Conservation (phyloP, 2,888 invertebrate species). For the Tenthredo livida region DNA sequence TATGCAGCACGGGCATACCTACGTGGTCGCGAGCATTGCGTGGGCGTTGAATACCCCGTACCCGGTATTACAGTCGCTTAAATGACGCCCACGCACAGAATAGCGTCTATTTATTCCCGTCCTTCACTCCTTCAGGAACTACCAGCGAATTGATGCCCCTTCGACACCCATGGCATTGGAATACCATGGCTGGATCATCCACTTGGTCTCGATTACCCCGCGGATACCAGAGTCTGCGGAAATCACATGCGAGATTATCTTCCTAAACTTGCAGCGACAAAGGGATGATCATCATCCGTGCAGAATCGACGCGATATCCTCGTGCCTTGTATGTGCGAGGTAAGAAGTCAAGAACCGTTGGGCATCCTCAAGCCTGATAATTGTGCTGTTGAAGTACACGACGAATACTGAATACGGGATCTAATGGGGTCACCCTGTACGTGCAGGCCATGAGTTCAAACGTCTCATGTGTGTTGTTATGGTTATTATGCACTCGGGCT, state of each 20-base stretch:
- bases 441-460: background rate
- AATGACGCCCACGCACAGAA: conserved; percentile 34
- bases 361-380: background rate
- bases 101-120: conserved; percentile 1
- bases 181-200: background rate
- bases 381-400: background rate
- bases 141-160: conserved; percentile 34
- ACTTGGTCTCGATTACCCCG: background rate
- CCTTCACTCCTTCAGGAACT: background rate
- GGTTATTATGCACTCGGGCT: conserved; percentile 17
- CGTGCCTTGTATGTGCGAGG: background rate
- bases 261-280: background rate
- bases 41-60: conserved; percentile 33
- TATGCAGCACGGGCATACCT: background rate
- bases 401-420: background rate
- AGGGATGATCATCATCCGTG: background rate
- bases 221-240: background rate
- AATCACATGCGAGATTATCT: background rate
- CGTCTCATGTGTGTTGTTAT: background rate
- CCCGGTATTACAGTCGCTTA: conserved; percentile 39
- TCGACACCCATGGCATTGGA: conserved; percentile 36
- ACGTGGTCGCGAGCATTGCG: conserved; percentile 6
- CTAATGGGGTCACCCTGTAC: conserved; percentile 15
- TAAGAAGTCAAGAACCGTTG: background rate
- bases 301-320: background rate